Base-by-base conservation (phyloP, 2,797 vertebrate species). In the Sebastes steindachneri region DNA sequence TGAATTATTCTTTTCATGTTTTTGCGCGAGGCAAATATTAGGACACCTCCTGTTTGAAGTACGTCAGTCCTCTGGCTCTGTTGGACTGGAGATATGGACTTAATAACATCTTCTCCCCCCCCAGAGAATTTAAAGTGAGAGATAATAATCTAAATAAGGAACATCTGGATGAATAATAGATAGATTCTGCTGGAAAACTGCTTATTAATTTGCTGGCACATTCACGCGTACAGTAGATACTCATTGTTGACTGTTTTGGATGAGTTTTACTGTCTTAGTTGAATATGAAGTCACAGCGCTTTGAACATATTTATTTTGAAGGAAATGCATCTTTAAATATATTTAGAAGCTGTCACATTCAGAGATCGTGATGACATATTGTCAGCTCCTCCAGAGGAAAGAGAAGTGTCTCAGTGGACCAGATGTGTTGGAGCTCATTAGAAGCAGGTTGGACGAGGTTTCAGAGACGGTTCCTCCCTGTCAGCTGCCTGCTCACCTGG, bases 1-100 rank as follows among this genome's bases (percentile, higher is more conserved):
- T 93, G 74, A 94, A 94, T 92, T 78, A 94, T 93, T 93, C 88
- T 86, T 94, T 94, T 95, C 77, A 94, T 94, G 89, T 93, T 89
- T 92, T 82, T 68, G 59, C 3, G 1, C 1, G 25, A 88, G 68
- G 83, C 66, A 90, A 90, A 87, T 82, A 79, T 89, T 77, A 78
- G 80, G 73, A 84, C 63, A 84, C 71, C 66, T 90, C 63, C 35
- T 86, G 86, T 93, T 91, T 91, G 84, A 93, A 88, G 86, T 84
- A 7, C 62, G 79, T 74, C 67, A 51, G 71, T 87, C 91, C 89
- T 92, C 82, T 82, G 88, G 88, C 86, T 73, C 31, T 4, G 3
- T 72, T 85, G 82, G 57, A 86, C 69, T 54, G 48, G 12, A 77
- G 69, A 72, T 79, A 53, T 83, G 74, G 74, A 88, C 54, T 26